Evolutionary conservation across 2,113 vertebrate species (phyloP).

Genomic region (Eublepharis macularius): DNA sequence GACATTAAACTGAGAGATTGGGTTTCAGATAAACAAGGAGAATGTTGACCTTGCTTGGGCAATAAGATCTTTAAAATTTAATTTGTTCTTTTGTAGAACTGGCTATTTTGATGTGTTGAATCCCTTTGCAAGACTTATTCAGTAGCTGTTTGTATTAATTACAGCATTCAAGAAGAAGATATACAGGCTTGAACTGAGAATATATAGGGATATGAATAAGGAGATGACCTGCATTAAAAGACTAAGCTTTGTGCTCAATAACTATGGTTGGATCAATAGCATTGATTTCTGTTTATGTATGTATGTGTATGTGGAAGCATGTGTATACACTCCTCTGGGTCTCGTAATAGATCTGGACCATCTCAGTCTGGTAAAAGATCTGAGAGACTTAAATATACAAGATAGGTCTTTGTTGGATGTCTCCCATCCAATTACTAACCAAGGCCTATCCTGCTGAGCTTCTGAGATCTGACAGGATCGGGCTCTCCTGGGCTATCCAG

Average conservation of each 20-base stretch:
- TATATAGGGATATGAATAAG: neutral
- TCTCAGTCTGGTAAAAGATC: constrained; percentile 31
- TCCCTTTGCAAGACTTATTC: neutral
- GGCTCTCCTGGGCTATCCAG: no score
- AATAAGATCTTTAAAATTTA: neutral
- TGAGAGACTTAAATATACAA: constrained; percentile 37
- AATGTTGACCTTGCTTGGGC: no score
- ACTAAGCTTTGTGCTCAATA: constrained; percentile 33
- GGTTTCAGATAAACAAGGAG: no score
- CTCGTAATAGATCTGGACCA: constrained; percentile 37
- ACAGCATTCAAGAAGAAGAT: neutral
- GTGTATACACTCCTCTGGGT: neutral
- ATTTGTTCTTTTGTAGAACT: constrained; percentile 5
- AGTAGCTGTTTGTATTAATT: neutral
- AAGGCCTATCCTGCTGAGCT: no score
- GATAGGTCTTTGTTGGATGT: no score
- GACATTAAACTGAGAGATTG: no score
- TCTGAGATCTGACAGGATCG: no score
- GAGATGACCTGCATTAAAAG: constrained; percentile 35
- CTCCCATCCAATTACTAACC: no score
- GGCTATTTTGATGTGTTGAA: neutral
- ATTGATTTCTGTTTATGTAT: constrained; percentile 54
- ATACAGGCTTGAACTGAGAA: constrained; percentile 11
- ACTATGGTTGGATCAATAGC: constrained; percentile 51
- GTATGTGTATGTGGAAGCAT: no score